Conservation (phyloP, 2,797 vertebrate genomes). For the Phataginus tricuspis region DNA sequence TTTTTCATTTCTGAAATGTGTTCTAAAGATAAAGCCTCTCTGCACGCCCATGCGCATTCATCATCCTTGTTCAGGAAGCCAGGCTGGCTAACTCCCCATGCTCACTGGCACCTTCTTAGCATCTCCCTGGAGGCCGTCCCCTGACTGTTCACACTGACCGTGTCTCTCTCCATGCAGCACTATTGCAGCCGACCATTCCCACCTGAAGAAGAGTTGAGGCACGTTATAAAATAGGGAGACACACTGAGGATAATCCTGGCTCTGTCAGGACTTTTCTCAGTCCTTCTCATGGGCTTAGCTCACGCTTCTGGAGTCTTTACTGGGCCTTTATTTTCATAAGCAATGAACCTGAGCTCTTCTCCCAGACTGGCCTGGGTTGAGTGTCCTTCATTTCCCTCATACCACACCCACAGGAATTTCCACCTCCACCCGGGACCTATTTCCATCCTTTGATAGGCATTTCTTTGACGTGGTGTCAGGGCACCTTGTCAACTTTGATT, state of each 20-base stretch:
- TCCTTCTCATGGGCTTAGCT: constrained; percentile 43
- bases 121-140: not conserved
- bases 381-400: not conserved
- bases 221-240: constrained; percentile 62
- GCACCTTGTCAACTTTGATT: not conserved
- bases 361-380: not conserved
- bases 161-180: not conserved
- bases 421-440: not conserved
- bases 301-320: not conserved
- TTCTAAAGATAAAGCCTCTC: not conserved
- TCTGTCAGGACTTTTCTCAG: constrained; percentile 26
- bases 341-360: not conserved
- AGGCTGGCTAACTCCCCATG: fast-evolving
- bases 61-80: not conserved
- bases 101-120: not conserved
- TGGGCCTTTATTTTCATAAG: not conserved
- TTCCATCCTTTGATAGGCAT: not conserved
- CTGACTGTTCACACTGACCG: not conserved
- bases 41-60: not conserved
- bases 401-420: not conserved
- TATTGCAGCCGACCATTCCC: not conserved
- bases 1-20: constrained; percentile 41
- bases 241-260: constrained; percentile 6
- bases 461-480: not conserved
- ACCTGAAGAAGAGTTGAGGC: constrained; percentile 35